These are phyloP conservation scores for Vireo altiloquus DNA, from an alignment of 2,113 vertebrate genomes.

Conservation along the genomic window DNA sequence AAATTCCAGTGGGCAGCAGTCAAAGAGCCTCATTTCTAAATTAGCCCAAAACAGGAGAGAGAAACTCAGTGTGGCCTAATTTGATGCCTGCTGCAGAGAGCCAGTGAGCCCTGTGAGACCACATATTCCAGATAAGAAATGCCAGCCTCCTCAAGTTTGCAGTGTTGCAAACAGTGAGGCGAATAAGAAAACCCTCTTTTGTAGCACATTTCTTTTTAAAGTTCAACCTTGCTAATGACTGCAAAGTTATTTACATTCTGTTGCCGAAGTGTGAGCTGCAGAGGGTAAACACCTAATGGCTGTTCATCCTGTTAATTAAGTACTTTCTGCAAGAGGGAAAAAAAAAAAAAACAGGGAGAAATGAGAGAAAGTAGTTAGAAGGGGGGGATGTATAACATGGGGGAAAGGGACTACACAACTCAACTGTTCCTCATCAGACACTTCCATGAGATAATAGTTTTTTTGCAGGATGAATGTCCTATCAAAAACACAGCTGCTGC, in stretches of 20 bases:
- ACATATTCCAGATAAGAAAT: background rate
- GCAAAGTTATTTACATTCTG: constrained; percentile 49
- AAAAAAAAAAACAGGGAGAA: background rate
- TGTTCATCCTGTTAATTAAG: constrained; percentile 43
- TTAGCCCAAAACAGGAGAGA: background rate
- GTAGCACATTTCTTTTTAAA: constrained; percentile 39
- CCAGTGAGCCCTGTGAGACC: background rate
- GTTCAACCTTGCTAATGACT: constrained; percentile 37
- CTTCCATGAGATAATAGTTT: background rate
- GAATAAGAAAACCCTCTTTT: constrained; percentile 31
- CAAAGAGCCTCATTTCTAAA: background rate
- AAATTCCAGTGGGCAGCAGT: background rate
- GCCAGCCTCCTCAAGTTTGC: background rate
- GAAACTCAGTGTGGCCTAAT: background rate
- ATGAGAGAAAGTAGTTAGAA: background rate
- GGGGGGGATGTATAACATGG: background rate
- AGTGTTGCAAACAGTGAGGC: background rate
- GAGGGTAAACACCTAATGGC: constrained; percentile 46
- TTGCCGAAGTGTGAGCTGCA: constrained; percentile 19
- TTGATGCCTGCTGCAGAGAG: background rate
- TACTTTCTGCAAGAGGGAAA: background rate
- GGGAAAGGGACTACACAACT: background rate
- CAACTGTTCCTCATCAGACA: background rate
- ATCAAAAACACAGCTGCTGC: background rate
- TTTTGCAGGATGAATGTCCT: background rate